phyloP scores from a whole-genome alignment of 2,113 vertebrate species.

The Dicrurus megarhynchus region DNA sequence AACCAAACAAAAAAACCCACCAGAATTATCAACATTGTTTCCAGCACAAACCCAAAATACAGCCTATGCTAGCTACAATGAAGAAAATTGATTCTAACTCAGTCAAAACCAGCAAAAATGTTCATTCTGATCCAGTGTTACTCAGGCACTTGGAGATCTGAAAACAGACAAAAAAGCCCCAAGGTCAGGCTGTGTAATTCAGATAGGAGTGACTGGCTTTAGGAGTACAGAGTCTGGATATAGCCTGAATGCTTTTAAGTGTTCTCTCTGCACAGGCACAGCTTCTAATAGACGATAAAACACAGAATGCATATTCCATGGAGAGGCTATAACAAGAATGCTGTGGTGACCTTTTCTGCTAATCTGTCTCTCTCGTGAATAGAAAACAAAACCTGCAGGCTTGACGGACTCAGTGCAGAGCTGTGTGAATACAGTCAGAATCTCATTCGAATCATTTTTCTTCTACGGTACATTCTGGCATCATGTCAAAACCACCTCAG shows the following conservation, averaged over 20 bases:
- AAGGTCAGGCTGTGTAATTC: not conserved
- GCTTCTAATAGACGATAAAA: fast-evolving
- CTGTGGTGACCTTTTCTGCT: not conserved
- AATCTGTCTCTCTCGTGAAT: not conserved
- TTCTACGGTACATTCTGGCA: not conserved
- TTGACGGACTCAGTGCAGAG: not conserved
- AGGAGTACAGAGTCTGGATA: not conserved
- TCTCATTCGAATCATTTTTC: not conserved
- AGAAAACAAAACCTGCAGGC: not conserved
- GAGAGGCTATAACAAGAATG: not conserved
- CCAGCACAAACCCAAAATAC: not conserved
- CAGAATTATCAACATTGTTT: not conserved
- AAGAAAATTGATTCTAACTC: not conserved
- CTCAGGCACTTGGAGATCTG: not conserved
- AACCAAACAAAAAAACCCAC: not conserved
- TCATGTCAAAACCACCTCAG: fast-evolving
- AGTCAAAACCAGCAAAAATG: not conserved
- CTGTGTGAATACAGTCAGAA: not conserved
- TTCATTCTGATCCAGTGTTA: not conserved
- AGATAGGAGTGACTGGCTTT: not conserved
- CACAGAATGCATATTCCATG: not conserved
- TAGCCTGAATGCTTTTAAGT: not conserved
- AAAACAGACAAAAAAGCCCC: not conserved
- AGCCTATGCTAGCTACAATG: not conserved
- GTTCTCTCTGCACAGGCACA: not conserved